Percentiles rank a stretch among this genome's conserved stretches.
Conservation (phyloP, 2,888 invertebrate genomes). For the Tryphoninae sp. region DNA sequence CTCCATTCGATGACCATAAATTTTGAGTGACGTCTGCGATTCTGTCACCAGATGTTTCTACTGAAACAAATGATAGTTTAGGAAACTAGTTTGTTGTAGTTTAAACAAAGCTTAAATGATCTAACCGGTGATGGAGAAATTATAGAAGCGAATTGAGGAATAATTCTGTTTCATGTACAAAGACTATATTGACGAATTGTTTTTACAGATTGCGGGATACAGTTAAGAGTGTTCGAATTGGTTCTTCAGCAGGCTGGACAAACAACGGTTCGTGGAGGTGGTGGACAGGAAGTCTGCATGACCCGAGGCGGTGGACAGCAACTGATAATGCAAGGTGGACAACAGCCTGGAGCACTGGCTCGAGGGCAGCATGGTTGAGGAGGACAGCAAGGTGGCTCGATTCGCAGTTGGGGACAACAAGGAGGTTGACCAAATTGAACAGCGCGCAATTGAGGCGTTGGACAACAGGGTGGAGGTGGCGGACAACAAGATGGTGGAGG, state of each 20-base stretch:
- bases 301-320: slow-evolving; percentile 44
- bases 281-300: slow-evolving; percentile 21
- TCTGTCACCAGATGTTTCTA: neutral
- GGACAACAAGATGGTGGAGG: slow-evolving; percentile 53
- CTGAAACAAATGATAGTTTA: neutral
- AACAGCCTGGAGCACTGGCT: slow-evolving; percentile 47
- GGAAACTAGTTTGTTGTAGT: neutral
- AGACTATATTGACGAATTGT: slow-evolving; percentile 22
- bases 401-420: slow-evolving; percentile 34
- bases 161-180: neutral
- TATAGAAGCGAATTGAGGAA: neutral
- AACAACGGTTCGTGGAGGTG: slow-evolving; percentile 43
- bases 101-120: no score
- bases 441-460: slow-evolving; percentile 27
- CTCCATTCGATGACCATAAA: slow-evolving; percentile 34
- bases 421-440: neutral
- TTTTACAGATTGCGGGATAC: slow-evolving; percentile 20
- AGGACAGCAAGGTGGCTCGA: slow-evolving; percentile 33
- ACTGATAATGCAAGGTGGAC: slow-evolving; percentile 46
- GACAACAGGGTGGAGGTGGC: slow-evolving; percentile 75
- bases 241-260: slow-evolving; percentile 52
- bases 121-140: neutral
- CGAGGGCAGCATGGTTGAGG: slow-evolving; percentile 36
- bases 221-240: neutral
- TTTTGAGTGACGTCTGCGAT: slow-evolving; percentile 36